Base-by-base conservation (phyloP, 2,888 invertebrate species). In the Calliopum simillimum region DNA sequence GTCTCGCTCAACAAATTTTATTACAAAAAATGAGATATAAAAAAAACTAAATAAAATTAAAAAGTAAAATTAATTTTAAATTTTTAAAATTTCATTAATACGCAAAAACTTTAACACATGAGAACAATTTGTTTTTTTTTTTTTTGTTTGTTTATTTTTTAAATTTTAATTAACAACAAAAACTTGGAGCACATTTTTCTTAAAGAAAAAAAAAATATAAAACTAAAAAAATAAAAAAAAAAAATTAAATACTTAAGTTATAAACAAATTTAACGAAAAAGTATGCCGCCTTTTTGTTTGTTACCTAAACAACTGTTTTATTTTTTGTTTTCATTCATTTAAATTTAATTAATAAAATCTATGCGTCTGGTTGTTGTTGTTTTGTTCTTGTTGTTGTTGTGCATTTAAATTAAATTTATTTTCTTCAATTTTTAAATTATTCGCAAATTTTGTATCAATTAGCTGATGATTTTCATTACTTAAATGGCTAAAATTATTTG, bases 371-470 rank as follows among this genome's bases (percentile, higher is more conserved):
- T 55, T 62, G 53, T 68, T 72, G 73, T 70, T 41, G 56, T 68
- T 3, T 43, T 41, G 51, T 16, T 55, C 44, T 49, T 59, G 47
- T 53, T 68, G 47, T 70, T 12, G 61, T 68, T 62, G 61, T 67
- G 13, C 58, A 65, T 68, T 68, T 25, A 25, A 13, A 53, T 63
- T 74, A 72, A 69, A 72, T 41, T 71, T 66, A 68, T 73, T 41
- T 67, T 70, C 65, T 71, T 62, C 74, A 71, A 72, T 74, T 68
- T 74, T 73, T 61, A 68, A 51, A 56, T 62, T 71, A 59, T 64
- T 64, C 33, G 4, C 43, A 55, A 46, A 55, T 62, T 68, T 44
- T 69, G 67, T 67, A 49, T 70, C 67, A 47, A 51, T 62, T 55
- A 33, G 25, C 19, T 63, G n/a, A 49, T 65, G 49, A 67, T 66